phyloP scores from a whole-genome alignment of 1,140 invertebrate genomes.

The Aphelenchoides besseyi region DNA sequence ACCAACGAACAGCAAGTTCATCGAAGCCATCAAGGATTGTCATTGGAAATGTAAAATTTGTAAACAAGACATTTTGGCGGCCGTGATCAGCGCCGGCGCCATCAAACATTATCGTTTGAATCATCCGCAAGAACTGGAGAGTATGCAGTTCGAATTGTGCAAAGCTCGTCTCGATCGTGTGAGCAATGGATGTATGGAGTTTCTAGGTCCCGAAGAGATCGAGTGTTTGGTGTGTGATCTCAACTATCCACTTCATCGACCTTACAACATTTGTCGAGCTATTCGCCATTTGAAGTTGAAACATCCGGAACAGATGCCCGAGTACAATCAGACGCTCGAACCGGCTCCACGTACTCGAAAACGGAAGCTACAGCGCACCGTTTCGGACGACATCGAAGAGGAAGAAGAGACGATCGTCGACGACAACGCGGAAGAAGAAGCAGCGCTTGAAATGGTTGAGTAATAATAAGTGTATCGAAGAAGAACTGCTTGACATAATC shows the following conservation, averaged over 20 bases:
- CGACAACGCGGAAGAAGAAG: too few relatives aligned
- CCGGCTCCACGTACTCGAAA: too few relatives aligned
- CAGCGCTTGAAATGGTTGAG: too few relatives aligned
- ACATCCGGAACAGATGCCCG: slow-evolving; percentile 55
- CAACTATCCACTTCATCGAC: slow-evolving; percentile 51
- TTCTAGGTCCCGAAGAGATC: slow-evolving; percentile 39
- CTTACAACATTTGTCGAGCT: slow-evolving; percentile 58
- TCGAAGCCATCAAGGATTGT: slow-evolving; percentile 48
- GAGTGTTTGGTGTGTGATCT: slow-evolving; percentile 52
- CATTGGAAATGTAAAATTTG: slow-evolving; percentile 56
- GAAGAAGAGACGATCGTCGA: too few relatives aligned
- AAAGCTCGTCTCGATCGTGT: slow-evolving; percentile 51
- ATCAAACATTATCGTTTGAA: slow-evolving; percentile 46
- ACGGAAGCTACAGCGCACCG: too few relatives aligned
- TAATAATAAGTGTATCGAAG: too few relatives aligned
- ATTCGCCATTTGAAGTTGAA: slow-evolving; percentile 57
- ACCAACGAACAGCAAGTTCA: slow-evolving; percentile 41
- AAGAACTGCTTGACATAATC: too few relatives aligned
- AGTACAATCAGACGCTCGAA: slow-evolving; percentile 42
- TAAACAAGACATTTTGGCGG: slow-evolving; percentile 49
- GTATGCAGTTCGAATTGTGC: slow-evolving; percentile 41
- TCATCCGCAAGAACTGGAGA: slow-evolving; percentile 40
- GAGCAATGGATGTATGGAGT: slow-evolving; percentile 56
- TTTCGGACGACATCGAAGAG: too few relatives aligned
- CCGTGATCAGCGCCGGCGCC: slow-evolving; percentile 58